These are phyloP conservation scores for Alcedo atthis DNA, from an alignment of 2,797 vertebrate species.

Conservation along the genomic window DNA sequence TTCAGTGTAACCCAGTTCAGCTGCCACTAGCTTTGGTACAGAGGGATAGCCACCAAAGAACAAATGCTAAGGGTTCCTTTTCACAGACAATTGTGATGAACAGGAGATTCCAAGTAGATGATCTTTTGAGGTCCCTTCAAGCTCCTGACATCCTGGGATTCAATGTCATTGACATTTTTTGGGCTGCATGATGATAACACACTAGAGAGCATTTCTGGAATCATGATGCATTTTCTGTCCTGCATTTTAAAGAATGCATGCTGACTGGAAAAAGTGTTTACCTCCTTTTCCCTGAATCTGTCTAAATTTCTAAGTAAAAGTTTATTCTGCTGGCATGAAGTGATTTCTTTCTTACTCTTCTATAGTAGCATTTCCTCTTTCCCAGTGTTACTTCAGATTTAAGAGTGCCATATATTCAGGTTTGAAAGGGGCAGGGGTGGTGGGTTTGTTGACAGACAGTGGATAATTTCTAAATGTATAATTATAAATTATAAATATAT, in stretches of 20 bases:
- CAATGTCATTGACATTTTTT: not conserved
- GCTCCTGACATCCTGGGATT: too few relatives aligned
- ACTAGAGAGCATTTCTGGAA: not conserved
- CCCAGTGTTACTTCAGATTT: not conserved
- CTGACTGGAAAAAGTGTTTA: not conserved
- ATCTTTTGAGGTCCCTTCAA: too few relatives aligned
- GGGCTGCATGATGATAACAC: not conserved
- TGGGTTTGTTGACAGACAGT: not conserved
- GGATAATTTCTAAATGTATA: not conserved
- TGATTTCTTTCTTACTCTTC: not conserved
- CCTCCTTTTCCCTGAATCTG: not conserved
- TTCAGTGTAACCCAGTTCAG: not conserved
- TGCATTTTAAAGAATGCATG: not conserved
- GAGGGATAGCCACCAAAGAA: not conserved
- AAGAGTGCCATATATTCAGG: not conserved
- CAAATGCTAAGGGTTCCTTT: not conserved
- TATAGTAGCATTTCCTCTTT: not conserved
- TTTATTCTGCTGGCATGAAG: constrained; percentile 42
- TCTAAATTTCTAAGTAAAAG: constrained; percentile 34
- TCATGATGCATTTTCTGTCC: not conserved
- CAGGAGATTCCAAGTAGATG: not conserved
- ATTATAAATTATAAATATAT: too few relatives aligned
- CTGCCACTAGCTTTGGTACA: not conserved
- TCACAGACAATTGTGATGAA: not conserved
- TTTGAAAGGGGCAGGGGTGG: not conserved